Base-by-base conservation (phyloP, 2,888 invertebrate species). In the Oscheius sp. region DNA sequence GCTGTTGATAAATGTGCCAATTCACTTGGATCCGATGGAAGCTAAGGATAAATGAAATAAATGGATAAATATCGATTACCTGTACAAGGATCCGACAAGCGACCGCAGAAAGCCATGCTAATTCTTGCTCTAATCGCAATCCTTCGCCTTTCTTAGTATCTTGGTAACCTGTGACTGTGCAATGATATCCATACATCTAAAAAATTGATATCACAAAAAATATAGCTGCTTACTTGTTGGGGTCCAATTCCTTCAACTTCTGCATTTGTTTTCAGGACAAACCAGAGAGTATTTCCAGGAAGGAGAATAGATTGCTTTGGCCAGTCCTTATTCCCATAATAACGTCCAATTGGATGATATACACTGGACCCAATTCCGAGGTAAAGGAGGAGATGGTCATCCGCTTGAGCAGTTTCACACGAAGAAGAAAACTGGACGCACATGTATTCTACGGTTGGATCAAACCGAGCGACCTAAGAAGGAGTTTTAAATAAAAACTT, bases 211-310 rank as follows among this genome's bases (percentile, higher is more conserved):
- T 35, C 9, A 35, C 2, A 64, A 64, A 18, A n/a, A 7, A 25
- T 2, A 9, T 27, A 49, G 13, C n/a, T 21, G 18, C 27, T 18
- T 12, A 78, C 78, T 70, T 78, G 81, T 21, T 81, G 78, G 0
- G 71, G 52, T 3, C 77, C 71, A 18, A 78, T 79, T 23, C 82
- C 82, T 27, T 84, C 84, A 9, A 82, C 80, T 21, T 74, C 69
- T 1, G 76, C 61, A 0, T 96, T 95, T 0, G 97, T 96, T 90
- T 98, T 97, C 88, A 99, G 89, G 0, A 96, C 95, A 89, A 98
- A 96, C 85, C 96, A 93, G 0, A 97, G 93, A 90, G 95, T 94
- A 89, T 96, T 95, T 9, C 88, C 88, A n/a, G 88, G 88, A 7
- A 88, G 66, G 9, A 88, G 69, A 23, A 88, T 69, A 23, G 89